A percentile compares a stretch with the other conserved stretches of the same genome.
Evolutionary conservation across 1,140 invertebrate genomes (phyloP).

Genomic region (Diorhabda carinulata): DNA sequence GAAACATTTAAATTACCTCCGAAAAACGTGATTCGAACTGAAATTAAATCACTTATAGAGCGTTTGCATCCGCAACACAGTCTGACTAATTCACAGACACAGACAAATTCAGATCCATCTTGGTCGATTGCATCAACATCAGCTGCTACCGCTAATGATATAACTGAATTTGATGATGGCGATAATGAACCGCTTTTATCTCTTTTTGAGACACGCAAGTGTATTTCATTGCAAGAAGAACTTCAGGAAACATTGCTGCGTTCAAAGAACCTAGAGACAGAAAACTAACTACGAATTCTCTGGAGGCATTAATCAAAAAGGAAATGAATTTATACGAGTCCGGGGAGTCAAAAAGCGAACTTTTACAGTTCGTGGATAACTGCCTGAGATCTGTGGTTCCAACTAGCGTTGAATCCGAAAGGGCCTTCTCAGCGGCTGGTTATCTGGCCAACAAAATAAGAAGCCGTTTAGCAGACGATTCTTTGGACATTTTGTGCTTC

Average conservation of each 20-base stretch:
- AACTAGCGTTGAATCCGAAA: slow-evolving; percentile 8
- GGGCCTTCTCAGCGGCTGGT: slow-evolving; percentile 19
- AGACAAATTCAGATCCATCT: no score
- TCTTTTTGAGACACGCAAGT: no score
- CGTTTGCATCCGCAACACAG: neutral
- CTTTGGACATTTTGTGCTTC: neutral
- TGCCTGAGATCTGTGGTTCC: slow-evolving; percentile 14
- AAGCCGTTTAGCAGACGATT: slow-evolving; percentile 7
- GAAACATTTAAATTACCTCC: slow-evolving; percentile 14
- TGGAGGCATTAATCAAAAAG: slow-evolving; percentile 5
- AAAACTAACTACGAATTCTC: slow-evolving; percentile 3
- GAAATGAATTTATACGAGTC: neutral
- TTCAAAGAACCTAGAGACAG: neutral
- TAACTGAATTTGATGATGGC: no score
- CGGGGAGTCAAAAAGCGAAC: neutral
- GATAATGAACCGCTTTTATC: no score
- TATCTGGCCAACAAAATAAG: slow-evolving; percentile 6
- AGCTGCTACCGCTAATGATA: no score
- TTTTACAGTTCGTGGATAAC: slow-evolving; percentile 7
- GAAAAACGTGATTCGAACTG: no score
- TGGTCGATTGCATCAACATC: no score
- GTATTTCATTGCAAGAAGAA: no score
- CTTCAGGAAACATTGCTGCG: neutral
- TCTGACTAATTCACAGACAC: slow-evolving; percentile 3
- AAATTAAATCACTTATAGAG: neutral